Base-by-base conservation (phyloP, 1,140 invertebrate species). In the Leguminivora glycinivorella region DNA sequence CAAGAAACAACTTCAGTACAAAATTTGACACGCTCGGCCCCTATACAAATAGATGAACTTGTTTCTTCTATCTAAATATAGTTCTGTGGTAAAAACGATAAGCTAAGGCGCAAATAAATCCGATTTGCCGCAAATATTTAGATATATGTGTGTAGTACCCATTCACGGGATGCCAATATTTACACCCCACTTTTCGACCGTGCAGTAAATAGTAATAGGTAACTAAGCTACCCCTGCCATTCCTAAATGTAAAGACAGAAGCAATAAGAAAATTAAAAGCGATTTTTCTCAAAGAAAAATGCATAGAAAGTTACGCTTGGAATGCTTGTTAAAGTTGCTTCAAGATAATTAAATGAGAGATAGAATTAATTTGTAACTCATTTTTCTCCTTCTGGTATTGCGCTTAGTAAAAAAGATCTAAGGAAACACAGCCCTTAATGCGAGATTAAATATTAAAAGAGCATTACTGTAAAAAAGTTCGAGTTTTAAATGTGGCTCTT, bases 371-470 rank as follows among this genome's bases (percentile, higher is more conserved):
- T 79, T 72, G 40, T 72, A 78, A 77, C 78, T 70, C 58, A 73
- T 72, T 76, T 77, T 72, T 71, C 70, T 72, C 14, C 69, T 68
- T 67, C 38, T 68, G 67, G 25, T 17, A 71, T 70, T 76, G 70
- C 70, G 71, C 71, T 81, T 47, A 75, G 68, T 78, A 74, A 80
- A 79, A 78, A 72, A 70, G 73, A 71, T 73, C 72, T 73, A 60
- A 76, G 72, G 72, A 78, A 74, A 69, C 68, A 70, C 22, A 72
- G 79, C 79, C 78, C 79, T 82, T 83, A 85, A 83, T 82, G 80
- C 77, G 80, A 87, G 85, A 88, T 89, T 89, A 89, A 89, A 87
- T 89, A 91, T 88, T 89, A 85, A 91, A 89, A 85, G 80, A 82
- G 80, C 83, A 88, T 88, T 84, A 81, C 70, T 70, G 83, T 74